Evolutionary conservation across 2,797 vertebrate species (phyloP).

Genomic region (Loriculus beryllinus): DNA sequence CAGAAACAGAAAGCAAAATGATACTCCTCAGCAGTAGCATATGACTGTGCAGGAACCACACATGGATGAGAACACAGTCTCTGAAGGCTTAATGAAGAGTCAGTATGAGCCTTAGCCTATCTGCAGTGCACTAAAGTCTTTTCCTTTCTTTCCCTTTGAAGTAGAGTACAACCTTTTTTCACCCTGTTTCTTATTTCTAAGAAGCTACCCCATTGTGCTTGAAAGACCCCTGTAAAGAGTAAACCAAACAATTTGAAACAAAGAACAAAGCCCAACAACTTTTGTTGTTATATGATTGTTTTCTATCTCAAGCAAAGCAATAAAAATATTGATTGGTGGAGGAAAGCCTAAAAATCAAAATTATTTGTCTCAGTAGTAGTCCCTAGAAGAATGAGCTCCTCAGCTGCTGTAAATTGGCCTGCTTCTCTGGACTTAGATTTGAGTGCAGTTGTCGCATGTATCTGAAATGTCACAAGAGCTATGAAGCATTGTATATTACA

Average conservation of each 20-base stretch:
- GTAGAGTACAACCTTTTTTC: neutral
- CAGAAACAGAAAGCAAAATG: neutral
- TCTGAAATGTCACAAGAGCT: slow-evolving; percentile 34
- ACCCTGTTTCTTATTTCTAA: neutral
- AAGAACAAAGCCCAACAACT: slow-evolving; percentile 1
- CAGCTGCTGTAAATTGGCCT: slow-evolving; percentile 32
- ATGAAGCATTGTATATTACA: slow-evolving; percentile 42
- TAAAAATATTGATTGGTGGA: slow-evolving; percentile 52
- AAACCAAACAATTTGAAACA: slow-evolving; percentile 21
- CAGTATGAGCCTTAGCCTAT: neutral
- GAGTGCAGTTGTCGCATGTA: neutral
- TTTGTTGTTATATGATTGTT: slow-evolving; percentile 24
- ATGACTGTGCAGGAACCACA: neutral
- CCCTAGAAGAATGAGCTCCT: slow-evolving; percentile 30
- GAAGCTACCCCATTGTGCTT: neutral
- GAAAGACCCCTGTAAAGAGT: neutral
- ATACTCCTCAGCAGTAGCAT: neutral
- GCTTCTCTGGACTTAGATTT: slow-evolving; percentile 21
- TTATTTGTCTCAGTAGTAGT: slow-evolving; percentile 51
- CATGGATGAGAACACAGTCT: neutral
- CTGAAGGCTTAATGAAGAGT: slow-evolving; percentile 10
- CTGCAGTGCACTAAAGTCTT: neutral
- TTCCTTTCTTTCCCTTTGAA: neutral
- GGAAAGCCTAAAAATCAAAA: slow-evolving; percentile 52
- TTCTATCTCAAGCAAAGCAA: slow-evolving; percentile 42